These are phyloP conservation scores for Acinonyx jubatus DNA, from an alignment of 2,113 vertebrate genomes.

Conservation along the genomic window DNA sequence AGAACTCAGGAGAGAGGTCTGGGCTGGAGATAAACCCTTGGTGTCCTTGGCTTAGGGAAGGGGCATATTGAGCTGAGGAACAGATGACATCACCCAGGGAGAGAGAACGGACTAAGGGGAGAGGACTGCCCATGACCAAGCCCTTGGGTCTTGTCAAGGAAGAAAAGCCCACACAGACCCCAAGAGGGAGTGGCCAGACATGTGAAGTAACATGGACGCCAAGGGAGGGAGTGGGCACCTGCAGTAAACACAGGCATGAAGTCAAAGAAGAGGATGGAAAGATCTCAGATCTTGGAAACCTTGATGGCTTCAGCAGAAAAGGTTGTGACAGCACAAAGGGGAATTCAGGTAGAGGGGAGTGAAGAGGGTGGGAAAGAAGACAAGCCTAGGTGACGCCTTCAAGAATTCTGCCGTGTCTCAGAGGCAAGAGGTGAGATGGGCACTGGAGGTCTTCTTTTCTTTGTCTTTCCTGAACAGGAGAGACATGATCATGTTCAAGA, in stretches of 20 bases:
- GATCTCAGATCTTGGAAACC: neutral
- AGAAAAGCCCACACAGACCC: neutral
- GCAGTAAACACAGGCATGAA: no score
- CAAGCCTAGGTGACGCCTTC: neutral
- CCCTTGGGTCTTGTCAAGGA: neutral
- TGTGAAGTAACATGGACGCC: rapidly evolving
- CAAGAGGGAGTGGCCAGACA: neutral
- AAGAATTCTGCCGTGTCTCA: neutral
- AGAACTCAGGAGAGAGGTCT: neutral
- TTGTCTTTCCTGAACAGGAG: neutral
- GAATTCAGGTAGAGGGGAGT: neutral
- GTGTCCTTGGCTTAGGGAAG: neutral
- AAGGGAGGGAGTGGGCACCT: neutral
- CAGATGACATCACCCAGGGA: neutral
- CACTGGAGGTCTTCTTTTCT: neutral
- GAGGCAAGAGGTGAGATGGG: no score
- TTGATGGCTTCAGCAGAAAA: neutral
- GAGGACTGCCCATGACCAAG: neutral
- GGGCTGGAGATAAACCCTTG: neutral
- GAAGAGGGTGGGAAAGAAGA: neutral
- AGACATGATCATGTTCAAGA: neutral
- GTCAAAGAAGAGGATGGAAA: rapidly evolving
- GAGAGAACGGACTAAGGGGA: neutral
- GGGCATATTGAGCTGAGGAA: neutral
- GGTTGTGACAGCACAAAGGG: no score